phyloP scores from a whole-genome alignment of 2,797 vertebrate genomes.

The Chlorospingus flavigularis region DNA sequence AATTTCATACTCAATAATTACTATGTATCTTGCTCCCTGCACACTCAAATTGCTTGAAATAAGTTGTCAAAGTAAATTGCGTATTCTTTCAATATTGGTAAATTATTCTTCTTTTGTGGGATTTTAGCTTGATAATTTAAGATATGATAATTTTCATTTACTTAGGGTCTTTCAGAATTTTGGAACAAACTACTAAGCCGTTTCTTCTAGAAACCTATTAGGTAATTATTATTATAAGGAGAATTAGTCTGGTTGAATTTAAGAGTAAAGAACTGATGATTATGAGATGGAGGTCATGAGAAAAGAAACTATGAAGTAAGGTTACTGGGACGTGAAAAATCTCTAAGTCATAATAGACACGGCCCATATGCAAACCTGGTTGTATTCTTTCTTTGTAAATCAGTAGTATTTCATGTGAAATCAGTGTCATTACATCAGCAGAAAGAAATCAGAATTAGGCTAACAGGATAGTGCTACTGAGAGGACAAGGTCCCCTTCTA shows the following conservation, averaged over 20 bases:
- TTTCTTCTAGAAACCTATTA: slow-evolving; percentile 60
- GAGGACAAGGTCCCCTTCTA: background rate
- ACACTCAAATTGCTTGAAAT: slow-evolving; percentile 52
- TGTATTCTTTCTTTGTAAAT: background rate
- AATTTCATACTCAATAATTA: slow-evolving; percentile 60
- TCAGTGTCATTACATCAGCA: background rate
- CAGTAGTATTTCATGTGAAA: background rate
- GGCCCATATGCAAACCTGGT: background rate
- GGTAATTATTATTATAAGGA: slow-evolving; percentile 42
- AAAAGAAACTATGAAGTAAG: slow-evolving; percentile 34
- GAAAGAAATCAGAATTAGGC: slow-evolving; percentile 10
- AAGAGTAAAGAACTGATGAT: slow-evolving; percentile 41
- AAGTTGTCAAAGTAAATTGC: slow-evolving; percentile 67
- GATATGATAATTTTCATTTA: slow-evolving; percentile 57
- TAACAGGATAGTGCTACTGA: background rate
- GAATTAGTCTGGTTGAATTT: slow-evolving; percentile 41
- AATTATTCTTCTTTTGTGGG: slow-evolving; percentile 66
- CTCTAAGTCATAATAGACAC: background rate
- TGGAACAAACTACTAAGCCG: slow-evolving; percentile 35
- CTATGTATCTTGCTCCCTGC: background rate
- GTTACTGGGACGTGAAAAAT: slow-evolving; percentile 21
- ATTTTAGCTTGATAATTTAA: slow-evolving; percentile 51
- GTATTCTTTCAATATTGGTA: slow-evolving; percentile 68
- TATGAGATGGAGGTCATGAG: slow-evolving; percentile 9
- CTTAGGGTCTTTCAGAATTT: slow-evolving; percentile 54